phyloP scores from a whole-genome alignment of 2,113 vertebrate genomes.

The Erinaceus europaeus region DNA sequence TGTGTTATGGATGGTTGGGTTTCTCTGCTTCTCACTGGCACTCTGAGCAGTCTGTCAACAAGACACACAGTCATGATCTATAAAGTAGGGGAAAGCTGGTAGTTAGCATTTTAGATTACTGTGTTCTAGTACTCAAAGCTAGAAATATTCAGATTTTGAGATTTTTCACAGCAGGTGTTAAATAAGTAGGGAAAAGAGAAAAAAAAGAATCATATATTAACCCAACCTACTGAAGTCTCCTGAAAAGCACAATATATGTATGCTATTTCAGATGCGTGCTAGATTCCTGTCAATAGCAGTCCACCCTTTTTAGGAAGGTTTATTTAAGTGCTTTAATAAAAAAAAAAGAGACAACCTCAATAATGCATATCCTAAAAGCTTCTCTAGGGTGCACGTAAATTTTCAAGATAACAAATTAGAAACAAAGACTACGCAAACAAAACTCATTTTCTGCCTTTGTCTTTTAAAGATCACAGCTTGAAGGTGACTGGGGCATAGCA shows the following conservation, averaged over 20 bases:
- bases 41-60: background rate
- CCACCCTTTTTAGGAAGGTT: background rate
- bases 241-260: too few species aligned
- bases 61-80: background rate
- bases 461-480: slow-evolving; percentile 65
- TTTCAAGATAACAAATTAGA: slow-evolving; percentile 25
- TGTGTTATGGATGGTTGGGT: background rate
- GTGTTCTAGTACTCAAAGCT: slow-evolving; percentile 7
- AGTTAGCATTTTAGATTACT: background rate
- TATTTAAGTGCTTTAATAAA: slow-evolving; percentile 16
- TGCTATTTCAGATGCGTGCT: too few species aligned
- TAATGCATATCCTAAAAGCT: slow-evolving; percentile 42
- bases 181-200: background rate
- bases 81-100: background rate
- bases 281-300: background rate
- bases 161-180: background rate
- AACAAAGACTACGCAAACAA: slow-evolving; percentile 34
- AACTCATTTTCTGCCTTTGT: slow-evolving; percentile 58
- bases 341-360: background rate
- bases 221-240: too few species aligned
- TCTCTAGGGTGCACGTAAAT: background rate
- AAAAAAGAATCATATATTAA: background rate
- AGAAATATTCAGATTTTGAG: slow-evolving; percentile 19
- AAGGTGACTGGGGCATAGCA: slow-evolving; percentile 21
- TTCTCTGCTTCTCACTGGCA: background rate